Base-by-base conservation (phyloP, 64 coral and sea anemone genomes). In the Pocillopora damicornis region DNA sequence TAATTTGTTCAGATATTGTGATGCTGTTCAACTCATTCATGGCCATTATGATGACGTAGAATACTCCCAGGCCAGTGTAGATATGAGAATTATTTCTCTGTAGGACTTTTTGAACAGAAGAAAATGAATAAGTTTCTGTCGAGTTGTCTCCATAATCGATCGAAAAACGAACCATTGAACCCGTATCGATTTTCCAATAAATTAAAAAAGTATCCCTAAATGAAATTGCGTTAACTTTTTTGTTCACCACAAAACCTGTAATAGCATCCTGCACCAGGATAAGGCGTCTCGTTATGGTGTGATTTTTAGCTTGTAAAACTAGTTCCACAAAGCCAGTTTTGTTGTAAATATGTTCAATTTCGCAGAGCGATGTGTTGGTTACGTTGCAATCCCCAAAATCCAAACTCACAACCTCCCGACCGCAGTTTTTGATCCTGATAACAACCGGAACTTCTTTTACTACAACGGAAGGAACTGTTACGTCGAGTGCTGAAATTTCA, bases 361-460 rank as follows among this genome's bases (percentile, higher is more conserved):
- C 65, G 63, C 92, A 93, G 61, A 61, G 65, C 4, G 45, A 62
- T 71, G 87, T 77, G 14, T 80, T 68, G 65, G 36, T 76, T 2
- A 60, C 75, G 5, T 79, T 79, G 15, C 87, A 83, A 36, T 89
- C 92, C 45, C 92, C 92, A 56, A 93, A 89, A 34, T 93, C 75
- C 30, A 89, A n/a, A 22, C 79, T 82, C 37, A 86, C 25, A 26
- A 73, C 77, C 15, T 66, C 26, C 15, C 73, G 74, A 37, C 13
- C 72, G 75, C 92, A 93, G 38, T 86, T 76, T 16, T 87, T 11
- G 2, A 87, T 74, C 11, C 12, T 58, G 16, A 87, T 13, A 18
- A n/a, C 61, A 61, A 75, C 59, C 16, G 57, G 38, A 2, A 57
- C 34, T 4, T 87, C 61, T 87, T 20, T 75, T 75, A 12, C 13